phyloP scores from a whole-genome alignment of 1,140 invertebrate genomes.

The Sitophilus oryzae region DNA sequence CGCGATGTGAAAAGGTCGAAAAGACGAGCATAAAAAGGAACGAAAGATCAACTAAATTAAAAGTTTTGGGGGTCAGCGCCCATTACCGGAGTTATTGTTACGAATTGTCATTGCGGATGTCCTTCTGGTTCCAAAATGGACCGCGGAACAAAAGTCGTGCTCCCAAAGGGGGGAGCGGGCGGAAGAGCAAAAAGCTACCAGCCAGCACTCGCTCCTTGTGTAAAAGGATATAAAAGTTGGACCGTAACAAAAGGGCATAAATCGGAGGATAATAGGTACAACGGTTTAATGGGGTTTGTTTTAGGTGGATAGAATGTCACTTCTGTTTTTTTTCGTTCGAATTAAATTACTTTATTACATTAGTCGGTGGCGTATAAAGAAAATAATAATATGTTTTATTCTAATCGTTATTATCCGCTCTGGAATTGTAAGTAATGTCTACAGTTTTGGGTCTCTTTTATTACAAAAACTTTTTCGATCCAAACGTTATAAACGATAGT shows the following conservation, averaged over 20 bases:
- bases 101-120: not conserved
- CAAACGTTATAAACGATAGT: too few relatives aligned
- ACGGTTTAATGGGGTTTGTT: not conserved
- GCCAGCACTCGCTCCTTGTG: not conserved
- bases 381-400: too few relatives aligned
- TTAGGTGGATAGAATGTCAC: not conserved
- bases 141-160: not conserved
- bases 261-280: not conserved
- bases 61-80: not conserved
- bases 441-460: too few relatives aligned
- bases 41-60: not conserved
- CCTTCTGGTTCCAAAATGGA: not conserved
- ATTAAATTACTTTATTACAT: not conserved
- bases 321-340: not conserved
- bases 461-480: too few relatives aligned
- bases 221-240: not conserved
- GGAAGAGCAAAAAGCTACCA: not conserved
- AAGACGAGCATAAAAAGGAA: not conserved
- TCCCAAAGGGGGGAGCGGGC: not conserved
- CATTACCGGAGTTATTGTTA: not conserved
- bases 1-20: too few relatives aligned
- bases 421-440: too few relatives aligned
- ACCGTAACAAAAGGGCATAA: not conserved
- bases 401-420: too few relatives aligned
- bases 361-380: too few relatives aligned